Conservation (phyloP, 2,113 vertebrate genomes). For the Sinocyclocheilus maitianheensis region DNA sequence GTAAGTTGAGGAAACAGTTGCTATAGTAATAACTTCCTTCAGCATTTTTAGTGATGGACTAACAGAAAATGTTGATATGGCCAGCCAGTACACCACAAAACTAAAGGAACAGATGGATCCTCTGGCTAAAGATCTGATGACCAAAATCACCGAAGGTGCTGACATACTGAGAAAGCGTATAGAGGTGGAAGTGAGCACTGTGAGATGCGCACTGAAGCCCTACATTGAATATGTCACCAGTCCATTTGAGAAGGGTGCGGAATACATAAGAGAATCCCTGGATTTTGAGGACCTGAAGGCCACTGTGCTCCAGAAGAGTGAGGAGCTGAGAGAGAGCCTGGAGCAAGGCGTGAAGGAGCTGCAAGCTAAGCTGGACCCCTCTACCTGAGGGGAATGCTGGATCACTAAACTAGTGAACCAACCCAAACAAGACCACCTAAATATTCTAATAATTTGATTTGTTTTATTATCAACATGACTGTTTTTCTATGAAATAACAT, state of each 20-base stretch:
- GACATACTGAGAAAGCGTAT: constrained; percentile 40
- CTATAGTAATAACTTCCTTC: neutral
- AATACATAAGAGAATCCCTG: constrained; percentile 70
- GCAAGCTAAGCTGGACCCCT: constrained; percentile 31
- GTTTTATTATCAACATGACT: neutral
- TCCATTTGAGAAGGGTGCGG: constrained; percentile 72
- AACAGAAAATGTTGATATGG: constrained; percentile 32
- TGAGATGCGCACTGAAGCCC: constrained; percentile 42
- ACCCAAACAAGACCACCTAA: constrained; percentile 52
- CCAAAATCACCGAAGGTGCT: neutral
- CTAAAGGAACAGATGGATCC: constrained; percentile 41
- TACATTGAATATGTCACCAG: constrained; percentile 67
- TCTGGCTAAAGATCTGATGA: neutral
- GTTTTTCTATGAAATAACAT: neutral
- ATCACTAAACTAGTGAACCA: constrained; percentile 30
- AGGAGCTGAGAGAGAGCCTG: constrained; percentile 59
- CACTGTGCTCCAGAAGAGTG: constrained; percentile 42
- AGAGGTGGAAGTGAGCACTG: constrained; percentile 48
- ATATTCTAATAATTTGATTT: neutral
- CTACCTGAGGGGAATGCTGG: constrained; percentile 55
- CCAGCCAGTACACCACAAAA: constrained; percentile 44
- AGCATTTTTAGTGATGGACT: constrained; percentile 50
- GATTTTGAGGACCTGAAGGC: constrained; percentile 41
- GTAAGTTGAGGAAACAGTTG: constrained; percentile 56
- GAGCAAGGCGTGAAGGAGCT: constrained; percentile 50